These are phyloP conservation scores for Oscheius onirici DNA, from an alignment of 2,888 invertebrate species.

Conservation along the genomic window DNA sequence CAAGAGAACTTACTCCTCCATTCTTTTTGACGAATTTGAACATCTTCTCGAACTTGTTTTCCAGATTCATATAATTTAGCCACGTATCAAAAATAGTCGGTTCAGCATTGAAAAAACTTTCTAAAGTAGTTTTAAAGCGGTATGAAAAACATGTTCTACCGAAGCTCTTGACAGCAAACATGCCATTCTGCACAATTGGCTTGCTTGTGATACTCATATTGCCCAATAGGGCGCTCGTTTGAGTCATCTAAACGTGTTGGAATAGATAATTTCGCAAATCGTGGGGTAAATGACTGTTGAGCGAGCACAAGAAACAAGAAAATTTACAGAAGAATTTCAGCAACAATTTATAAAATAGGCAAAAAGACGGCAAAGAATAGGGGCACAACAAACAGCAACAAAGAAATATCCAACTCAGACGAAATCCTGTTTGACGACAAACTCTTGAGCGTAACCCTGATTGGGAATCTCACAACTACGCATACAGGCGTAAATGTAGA, in stretches of 20 bases:
- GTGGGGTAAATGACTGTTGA: not conserved
- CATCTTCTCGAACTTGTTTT: not conserved
- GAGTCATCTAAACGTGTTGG: not conserved
- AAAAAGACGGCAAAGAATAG: not conserved
- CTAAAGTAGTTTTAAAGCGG: not conserved
- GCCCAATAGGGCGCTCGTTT: no score
- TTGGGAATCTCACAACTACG: conserved; percentile 79
- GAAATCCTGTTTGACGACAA: conserved; percentile 66
- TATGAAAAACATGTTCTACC: not conserved
- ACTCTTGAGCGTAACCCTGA: conserved; percentile 77
- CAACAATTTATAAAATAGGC: not conserved
- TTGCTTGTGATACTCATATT: not conserved
- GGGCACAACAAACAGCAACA: not conserved
- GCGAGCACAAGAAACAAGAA: not conserved
- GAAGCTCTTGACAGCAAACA: not conserved
- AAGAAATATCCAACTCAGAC: conserved; percentile 11
- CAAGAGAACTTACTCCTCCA: not conserved
- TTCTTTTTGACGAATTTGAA: not conserved
- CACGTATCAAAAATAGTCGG: not conserved
- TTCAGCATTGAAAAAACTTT: not conserved
- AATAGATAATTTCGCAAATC: not conserved
- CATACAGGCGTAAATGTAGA: conserved; percentile 86
- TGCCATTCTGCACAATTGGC: not conserved
- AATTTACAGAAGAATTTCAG: not conserved
- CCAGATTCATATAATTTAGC: not conserved